phyloP scores from a whole-genome alignment of 2,113 vertebrate genomes.

The Melanerpes aurifrons region DNA sequence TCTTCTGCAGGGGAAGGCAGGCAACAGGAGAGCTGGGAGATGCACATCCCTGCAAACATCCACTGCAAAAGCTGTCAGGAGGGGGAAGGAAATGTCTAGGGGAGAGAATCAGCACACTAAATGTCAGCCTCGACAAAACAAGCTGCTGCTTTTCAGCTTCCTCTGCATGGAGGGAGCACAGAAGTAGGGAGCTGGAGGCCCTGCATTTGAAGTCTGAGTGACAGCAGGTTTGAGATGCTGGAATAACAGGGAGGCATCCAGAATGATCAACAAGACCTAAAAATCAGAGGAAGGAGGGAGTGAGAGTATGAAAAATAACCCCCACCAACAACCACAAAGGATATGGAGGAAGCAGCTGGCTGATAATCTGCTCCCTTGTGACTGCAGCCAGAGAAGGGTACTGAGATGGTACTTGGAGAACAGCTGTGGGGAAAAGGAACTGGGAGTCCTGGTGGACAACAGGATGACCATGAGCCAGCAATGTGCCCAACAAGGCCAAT shows the following conservation, averaged over 20 bases:
- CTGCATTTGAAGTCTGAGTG: slow-evolving; percentile 1
- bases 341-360: neutral
- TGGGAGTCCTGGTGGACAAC: no score
- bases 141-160: neutral
- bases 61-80: neutral
- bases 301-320: neutral
- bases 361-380: neutral
- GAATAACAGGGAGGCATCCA: neutral
- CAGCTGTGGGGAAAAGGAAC: no score
- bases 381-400: neutral
- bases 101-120: neutral
- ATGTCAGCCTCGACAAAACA: neutral
- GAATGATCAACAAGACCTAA: neutral
- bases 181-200: neutral
- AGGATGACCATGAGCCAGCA: no score
- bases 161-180: neutral
- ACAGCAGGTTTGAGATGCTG: neutral
- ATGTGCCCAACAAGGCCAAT: no score
- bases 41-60: neutral
- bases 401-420: neutral
- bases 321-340: no score
- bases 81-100: neutral
- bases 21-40: neutral
- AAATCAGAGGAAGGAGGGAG: neutral
- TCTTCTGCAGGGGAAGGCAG: neutral